Conservation (phyloP, 2,113 vertebrate species). For the Sus scrofa region T2T-Sscrofa CM000820.6:44017501-44018000, state of each 20-base stretch:
- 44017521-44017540: background rate
- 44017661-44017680: background rate
- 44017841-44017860: background rate
- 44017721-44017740: accelerated
- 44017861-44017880: no score
- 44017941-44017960: no score
- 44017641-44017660: background rate
- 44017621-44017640: background rate
- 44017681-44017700: background rate
- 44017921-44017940: no score
- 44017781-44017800: background rate
- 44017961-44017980: no score
- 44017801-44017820: background rate
- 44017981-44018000: no score
- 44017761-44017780: background rate
- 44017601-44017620: background rate
- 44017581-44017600: background rate
- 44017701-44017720: background rate
- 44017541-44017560: background rate
- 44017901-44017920: no score
- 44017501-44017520: no score
- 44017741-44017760: background rate
- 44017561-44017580: background rate
- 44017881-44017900: no score
- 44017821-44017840: background rate